Evolutionary conservation across 2,797 vertebrate species (phyloP), one percentile per base, ranked within the genome.

Genomic region (Tinamus major): DNA sequence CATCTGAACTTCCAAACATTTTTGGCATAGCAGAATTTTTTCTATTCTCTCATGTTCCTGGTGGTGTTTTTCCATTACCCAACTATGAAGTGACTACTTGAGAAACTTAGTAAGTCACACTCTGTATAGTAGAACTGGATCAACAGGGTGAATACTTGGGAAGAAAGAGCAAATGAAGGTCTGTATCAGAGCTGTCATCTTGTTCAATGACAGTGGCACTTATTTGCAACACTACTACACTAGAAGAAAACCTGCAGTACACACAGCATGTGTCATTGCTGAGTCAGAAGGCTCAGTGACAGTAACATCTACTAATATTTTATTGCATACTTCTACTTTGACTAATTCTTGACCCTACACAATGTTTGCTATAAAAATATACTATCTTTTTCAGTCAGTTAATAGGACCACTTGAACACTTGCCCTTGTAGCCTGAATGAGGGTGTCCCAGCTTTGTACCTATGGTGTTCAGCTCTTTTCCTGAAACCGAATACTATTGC

Each of bases 281-380:
- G 79, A 78, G 48, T 87, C 76, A 87, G 77, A 85, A 56, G 68
- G 42, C 17, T 76, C 49, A 64, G 7, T 75, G 68, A 59, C 53
- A 29, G 44, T 13, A 68, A 48, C 23, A 42, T 13, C 55, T 55
- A n/a, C 20, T 33, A 27, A 18, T 42, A 75, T 71, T 94, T 87
- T 72, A 67, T 51, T 64, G 58, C 5, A 21, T 49, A 35, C 58
- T 80, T 74, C 37, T 56, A 17, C 49, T 74, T 41, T 68, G 76
- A 58, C 26, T 78, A 19, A 20, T 55, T 49, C 65, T 75, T 80
- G 67, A 87, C 76, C 49, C 20, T 27, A 2, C 1, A 2, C 23
- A 39, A 70, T 53, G 53, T 26, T n/a, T 78, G 33, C 31, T 72
- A 4, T 31, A 59, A 65, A 46, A 72, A 63, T 17, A 17, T 1